Evolutionary conservation across 2,113 vertebrate genomes (phyloP), one percentile per base, ranked within the genome.

Genomic region (Garra rufa): DNA sequence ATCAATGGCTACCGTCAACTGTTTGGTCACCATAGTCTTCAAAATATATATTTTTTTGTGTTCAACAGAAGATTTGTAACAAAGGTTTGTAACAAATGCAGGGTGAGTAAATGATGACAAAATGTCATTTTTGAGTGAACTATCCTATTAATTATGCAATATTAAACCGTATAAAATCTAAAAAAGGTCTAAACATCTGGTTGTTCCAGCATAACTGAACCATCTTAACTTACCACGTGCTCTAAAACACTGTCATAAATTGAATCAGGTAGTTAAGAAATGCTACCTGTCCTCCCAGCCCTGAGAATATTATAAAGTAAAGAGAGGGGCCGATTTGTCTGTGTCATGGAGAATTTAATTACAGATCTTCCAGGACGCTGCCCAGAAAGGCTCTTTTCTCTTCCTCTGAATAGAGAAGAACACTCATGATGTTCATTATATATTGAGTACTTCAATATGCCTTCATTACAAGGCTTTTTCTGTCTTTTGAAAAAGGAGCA

Each of bases 281-380:
- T 44, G n/a, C n/a, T 43, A 9, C 8, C 41, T 26, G 34, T n/a
- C 76, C 38, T 19, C 38, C 55, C 38, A 61, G 21, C 30, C 76
- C 55, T 61, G 11, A 48, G 41, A 26, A 80, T 80, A 48, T 63
- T 59, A 28, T 28, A 28, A 59, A 46, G n/a, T 28, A 63, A 43
- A 24, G 13, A 46, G 21, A 79, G 41, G n/a, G 77, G 19, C 3
- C 1, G 17, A 48, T 67, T 67, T 9, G 44, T 80, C 78, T 19
- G 9, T 65, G 24, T 65, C 59, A 30, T 44, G 46, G 9, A 43
- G 26, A 80, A 80, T 65, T 80, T 67, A 80, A 80, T 80, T 67
- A 48, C 26, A 80, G 43, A 13, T 48, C 59, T 34, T 46, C 43
- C 24, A 21, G 65, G 43, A 26, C 3, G 1, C 4, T 24, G 0